Base-by-base conservation (phyloP, 1,140 invertebrate genomes). In the Conus betulinus region DNA sequence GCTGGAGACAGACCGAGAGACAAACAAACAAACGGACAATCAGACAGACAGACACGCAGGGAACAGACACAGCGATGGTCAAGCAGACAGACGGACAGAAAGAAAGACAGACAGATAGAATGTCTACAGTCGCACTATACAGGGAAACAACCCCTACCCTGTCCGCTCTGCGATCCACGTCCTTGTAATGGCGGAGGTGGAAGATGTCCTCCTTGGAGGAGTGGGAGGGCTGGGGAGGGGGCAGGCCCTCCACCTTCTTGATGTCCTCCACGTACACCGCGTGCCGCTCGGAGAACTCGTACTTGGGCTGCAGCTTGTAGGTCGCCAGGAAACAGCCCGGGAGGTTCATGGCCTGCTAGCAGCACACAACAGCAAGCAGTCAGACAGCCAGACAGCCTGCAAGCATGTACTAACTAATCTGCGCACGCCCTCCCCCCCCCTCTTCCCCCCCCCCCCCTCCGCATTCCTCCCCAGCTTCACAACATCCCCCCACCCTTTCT, bases 241-340 rank as follows among this genome's bases (percentile, higher is more conserved):
- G 90, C 51, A 92, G 85, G 11, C 78, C 63, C 55, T 91, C 89
- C 25, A 91, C 85, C 51, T 88, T 89, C 51, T 90, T 88, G 20
- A 90, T 74, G 83, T 90, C 87, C 67, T 92, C 91, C 23, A 90
- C 90, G 78, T 87, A 92, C 63, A 90, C 88, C 57, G 88, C 86
- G 39, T 91, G 91, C 57, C 67, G 60, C 25, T 89, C 78, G 10
- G 88, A 89, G 27, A 86, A 87, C 51, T 88, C 85, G 86, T 91
- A 91, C n/a, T 82, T 84, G 5, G 92, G 90, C 57, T 90, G 88
- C 15, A 92, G 87, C 82, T 90, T 90, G 88, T 91, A 92, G 1
- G 92, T 92, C 53, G 92, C 87, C 13, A 92, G 81, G 76, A 92
- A 88, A 76, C 90, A 89, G n/a, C 91, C 91, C 10, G 83, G 60